Evolutionary conservation across 1,140 invertebrate genomes (phyloP), one percentile per base, ranked within the genome.

Genomic region (Colletes gigas): DNA sequence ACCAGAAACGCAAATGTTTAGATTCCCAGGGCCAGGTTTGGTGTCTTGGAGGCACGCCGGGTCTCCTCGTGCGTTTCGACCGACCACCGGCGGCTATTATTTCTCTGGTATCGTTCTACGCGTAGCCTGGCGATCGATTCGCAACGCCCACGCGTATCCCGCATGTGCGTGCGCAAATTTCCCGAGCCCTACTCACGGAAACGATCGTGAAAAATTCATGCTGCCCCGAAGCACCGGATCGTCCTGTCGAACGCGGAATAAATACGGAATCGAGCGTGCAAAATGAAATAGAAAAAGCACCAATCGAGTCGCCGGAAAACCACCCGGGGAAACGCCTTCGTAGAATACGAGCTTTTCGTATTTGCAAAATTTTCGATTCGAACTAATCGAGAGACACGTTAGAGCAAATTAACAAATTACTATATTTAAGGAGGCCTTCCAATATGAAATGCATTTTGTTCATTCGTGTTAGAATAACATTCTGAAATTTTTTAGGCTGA

Each of bases 121-220:
- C 19, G 10, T 21, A 8, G 39, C 30, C 3, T 9, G 1, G 14
- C 30, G 60, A 63, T 63, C 60, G 60, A 63, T 63, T 63, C 30
- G 6, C 66, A 21, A 19, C 66, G 41, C 17, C 4, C 10, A 15
- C 15, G 19, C 30, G 17, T 68, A 68, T 68, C 66, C 50, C 66
- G 66, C 44, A 68, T 54, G 44, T 68, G 66, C 75, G 66, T 77
- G 54, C 54, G 55, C 59, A 39, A 52, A 50, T 67, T 52, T 52
- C 8, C 44, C 44, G 5, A 14, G 14, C 55, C 12, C 12, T 14
- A 63, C 73, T 50, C 50, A 66, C 65, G 63, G 41, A 10, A 30
- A n/a, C 14, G 65, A 59, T 69, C 41, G 66, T 12, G 66, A 52
- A 60, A 17, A 77, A 50, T 44, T 63, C 55, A 72, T 17, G 30